These are phyloP conservation scores for Cosmorhoe ocellata DNA, from an alignment of 2,888 invertebrate genomes.

Conservation along the genomic window DNA sequence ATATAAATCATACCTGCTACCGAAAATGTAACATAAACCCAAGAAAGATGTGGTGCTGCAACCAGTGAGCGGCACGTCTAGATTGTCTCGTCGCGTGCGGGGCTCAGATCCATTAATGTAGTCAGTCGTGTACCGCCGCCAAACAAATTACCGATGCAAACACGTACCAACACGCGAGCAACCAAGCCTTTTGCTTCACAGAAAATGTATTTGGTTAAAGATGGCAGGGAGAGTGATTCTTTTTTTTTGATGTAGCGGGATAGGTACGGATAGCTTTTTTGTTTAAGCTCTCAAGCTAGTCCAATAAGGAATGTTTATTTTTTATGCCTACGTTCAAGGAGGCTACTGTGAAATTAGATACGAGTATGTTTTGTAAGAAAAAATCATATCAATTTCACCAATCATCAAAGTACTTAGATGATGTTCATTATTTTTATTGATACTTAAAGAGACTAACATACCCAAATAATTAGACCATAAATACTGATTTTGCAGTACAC, in stretches of 20 bases:
- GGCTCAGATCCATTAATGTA: conserved; percentile 76
- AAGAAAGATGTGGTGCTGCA: conserved; percentile 8
- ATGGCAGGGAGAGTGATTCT: conserved; percentile 6
- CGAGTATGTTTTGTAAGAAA: too few species aligned
- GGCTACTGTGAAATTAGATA: too few species aligned
- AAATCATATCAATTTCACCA: too few species aligned
- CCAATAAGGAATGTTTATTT: too few species aligned
- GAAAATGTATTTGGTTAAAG: conserved; percentile 22
- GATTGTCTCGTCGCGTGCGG: conserved; percentile 64
- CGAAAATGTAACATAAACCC: conserved; percentile 4
- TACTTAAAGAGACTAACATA: too few species aligned
- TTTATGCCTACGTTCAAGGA: too few species aligned
- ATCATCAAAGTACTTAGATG: too few species aligned
- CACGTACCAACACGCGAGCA: conserved; percentile 77
- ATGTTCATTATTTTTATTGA: too few species aligned
- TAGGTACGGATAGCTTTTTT: background rate
- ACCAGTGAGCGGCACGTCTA: conserved; percentile 51
- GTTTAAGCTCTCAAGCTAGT: background rate
- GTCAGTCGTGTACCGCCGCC: conserved; percentile 73
- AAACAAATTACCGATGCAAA: conserved; percentile 82
- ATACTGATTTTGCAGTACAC: too few species aligned
- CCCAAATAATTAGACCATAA: too few species aligned
- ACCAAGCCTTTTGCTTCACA: conserved; percentile 69
- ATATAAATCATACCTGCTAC: too few species aligned
- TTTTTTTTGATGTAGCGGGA: conserved; percentile 14